These are phyloP conservation scores for Naja naja DNA, from an alignment of 2,113 vertebrate species.

Conservation along the genomic window DNA sequence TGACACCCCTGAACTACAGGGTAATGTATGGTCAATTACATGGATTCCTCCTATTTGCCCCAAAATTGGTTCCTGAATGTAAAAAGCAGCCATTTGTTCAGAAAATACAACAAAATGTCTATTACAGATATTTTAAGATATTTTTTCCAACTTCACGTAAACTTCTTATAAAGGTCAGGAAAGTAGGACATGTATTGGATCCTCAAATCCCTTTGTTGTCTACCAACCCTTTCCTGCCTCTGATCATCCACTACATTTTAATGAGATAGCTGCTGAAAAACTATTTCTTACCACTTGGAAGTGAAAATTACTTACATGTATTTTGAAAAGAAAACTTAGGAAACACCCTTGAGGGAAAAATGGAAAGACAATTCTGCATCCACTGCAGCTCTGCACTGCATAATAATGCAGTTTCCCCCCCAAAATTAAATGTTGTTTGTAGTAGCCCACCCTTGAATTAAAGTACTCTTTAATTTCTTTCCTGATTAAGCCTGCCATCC, in stretches of 20 bases:
- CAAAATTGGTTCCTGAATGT: neutral
- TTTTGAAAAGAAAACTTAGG: neutral
- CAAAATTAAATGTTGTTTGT: neutral
- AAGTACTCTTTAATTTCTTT: neutral
- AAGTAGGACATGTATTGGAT: neutral
- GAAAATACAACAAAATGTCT: neutral
- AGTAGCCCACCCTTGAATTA: neutral
- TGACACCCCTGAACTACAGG: neutral
- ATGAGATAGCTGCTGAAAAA: neutral
- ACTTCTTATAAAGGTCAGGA: neutral
- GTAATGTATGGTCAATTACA: neutral
- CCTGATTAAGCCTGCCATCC: neutral
- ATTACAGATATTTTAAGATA: neutral
- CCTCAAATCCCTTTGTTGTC: neutral
- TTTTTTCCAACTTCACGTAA: neutral
- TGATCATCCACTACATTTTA: neutral
- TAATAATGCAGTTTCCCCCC: neutral
- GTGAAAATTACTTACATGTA: neutral
- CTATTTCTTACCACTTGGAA: neutral
- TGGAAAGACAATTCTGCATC: neutral
- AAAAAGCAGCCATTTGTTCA: neutral
- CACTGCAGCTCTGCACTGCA: neutral
- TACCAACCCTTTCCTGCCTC: neutral
- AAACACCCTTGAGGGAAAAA: neutral
- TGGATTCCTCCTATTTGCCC: neutral